Evolutionary conservation across 1,140 invertebrate species (phyloP).

Genomic region (Macrobrachium rosenbergii): DNA sequence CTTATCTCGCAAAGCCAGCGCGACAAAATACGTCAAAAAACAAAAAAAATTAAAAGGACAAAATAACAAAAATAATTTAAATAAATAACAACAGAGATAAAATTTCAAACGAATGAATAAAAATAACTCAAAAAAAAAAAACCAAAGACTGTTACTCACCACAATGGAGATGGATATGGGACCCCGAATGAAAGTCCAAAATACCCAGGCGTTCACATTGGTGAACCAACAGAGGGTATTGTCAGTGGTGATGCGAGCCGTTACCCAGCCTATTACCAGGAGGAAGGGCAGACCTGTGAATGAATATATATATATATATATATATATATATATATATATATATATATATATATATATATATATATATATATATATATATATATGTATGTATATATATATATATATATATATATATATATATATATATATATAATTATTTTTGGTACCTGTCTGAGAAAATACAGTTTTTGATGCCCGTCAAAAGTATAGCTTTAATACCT

Average conservation of each 20-base stretch:
- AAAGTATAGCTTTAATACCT: no score
- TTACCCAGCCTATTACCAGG: slow-evolving; percentile 42
- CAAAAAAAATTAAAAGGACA: no score
- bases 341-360: slow-evolving; percentile 24
- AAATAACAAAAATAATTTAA: no score
- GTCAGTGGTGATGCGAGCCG: slow-evolving; percentile 34
- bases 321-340: slow-evolving; percentile 22
- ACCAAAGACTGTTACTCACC: slow-evolving; percentile 28
- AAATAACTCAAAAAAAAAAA: neutral
- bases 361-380: slow-evolving; percentile 21
- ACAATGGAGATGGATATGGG: slow-evolving; percentile 46
- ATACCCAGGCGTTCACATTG: slow-evolving; percentile 31
- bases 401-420: slow-evolving; percentile 13
- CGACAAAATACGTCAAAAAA: no score
- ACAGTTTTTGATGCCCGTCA: no score
- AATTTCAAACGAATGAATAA: neutral
- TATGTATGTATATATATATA: slow-evolving; percentile 20
- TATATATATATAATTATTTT: neutral
- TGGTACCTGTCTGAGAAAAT: no score
- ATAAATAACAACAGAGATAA: neutral
- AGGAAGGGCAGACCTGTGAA: slow-evolving; percentile 41
- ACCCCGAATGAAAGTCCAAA: slow-evolving; percentile 53
- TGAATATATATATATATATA: slow-evolving; percentile 24
- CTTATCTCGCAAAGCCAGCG: neutral
- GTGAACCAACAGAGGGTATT: slow-evolving; percentile 49